A percentile compares a stretch with the other conserved stretches of the same genome.
phyloP scores from a whole-genome alignment of 2,888 invertebrate species.

The Tryphoninae sp. region DNA sequence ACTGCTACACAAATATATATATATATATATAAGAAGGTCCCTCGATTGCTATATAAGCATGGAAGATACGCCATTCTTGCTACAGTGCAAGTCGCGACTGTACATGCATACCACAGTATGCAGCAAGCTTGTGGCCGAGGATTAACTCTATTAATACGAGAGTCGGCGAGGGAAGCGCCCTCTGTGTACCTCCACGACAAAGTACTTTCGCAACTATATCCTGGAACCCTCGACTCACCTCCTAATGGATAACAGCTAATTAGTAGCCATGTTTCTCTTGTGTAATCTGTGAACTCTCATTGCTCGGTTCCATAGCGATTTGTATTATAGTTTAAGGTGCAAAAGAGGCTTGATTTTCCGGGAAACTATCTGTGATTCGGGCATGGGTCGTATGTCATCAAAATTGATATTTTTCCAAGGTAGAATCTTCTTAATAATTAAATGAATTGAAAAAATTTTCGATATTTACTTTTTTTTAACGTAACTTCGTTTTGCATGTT shows the following conservation, averaged over 20 bases:
- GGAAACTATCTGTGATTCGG: background rate
- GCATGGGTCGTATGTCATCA: background rate
- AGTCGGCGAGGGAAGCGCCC: slow-evolving; percentile 4
- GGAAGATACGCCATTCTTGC: background rate
- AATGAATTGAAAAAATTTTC: too few relatives aligned
- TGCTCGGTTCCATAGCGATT: background rate
- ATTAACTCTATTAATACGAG: slow-evolving; percentile 56
- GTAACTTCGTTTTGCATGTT: too few relatives aligned
- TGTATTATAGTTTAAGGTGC: background rate
- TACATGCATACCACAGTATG: slow-evolving; percentile 7
- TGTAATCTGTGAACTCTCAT: slow-evolving; percentile 1
- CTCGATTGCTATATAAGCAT: too few relatives aligned
- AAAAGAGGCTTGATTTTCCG: slow-evolving; percentile 14
- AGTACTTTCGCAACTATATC: slow-evolving; percentile 53
- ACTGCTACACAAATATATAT: too few relatives aligned
- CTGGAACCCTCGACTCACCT: slow-evolving; percentile 40
- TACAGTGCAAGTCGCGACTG: slow-evolving; percentile 18
- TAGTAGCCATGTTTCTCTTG: slow-evolving; percentile 18
- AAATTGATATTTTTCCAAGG: background rate
- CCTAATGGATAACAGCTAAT: slow-evolving; percentile 35
- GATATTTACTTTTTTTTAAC: too few relatives aligned
- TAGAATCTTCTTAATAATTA: background rate
- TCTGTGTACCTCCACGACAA: slow-evolving; percentile 17
- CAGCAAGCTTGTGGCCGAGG: slow-evolving; percentile 19
- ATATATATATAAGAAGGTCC: too few relatives aligned